phyloP scores from a whole-genome alignment of 2,888 invertebrate genomes.

The Luperina nickerlii region DNA sequence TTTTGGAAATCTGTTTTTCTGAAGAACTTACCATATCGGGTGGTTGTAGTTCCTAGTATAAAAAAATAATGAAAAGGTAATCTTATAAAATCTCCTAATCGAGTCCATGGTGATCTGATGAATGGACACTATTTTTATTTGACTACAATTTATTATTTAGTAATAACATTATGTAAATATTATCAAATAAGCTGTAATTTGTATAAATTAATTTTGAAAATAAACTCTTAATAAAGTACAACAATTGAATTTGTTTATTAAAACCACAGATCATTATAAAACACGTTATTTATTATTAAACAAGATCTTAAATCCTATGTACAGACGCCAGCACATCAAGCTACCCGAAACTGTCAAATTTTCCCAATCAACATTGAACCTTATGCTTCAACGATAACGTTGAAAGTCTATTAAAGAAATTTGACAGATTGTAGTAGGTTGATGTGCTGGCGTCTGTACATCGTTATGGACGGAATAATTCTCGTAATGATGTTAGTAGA shows the following conservation, averaged over 20 bases:
- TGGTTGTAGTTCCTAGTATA: too few species aligned
- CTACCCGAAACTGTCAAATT: too few species aligned
- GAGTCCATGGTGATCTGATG: slow-evolving; percentile 21
- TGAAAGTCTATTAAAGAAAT: too few species aligned
- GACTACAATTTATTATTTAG: slow-evolving; percentile 14
- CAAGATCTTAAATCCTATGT: slow-evolving; percentile 45
- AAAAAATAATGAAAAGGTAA: not conserved
- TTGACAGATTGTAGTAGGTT: too few species aligned
- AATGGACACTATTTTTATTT: slow-evolving; percentile 7
- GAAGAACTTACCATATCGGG: not conserved
- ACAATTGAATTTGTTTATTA: slow-evolving; percentile 16
- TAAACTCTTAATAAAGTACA: slow-evolving; percentile 49
- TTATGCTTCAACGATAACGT: too few species aligned
- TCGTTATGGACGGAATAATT: slow-evolving; percentile 54
- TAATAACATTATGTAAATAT: slow-evolving; percentile 51
- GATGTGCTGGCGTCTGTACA: slow-evolving; percentile 7
- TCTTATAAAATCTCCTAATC: slow-evolving; percentile 3
- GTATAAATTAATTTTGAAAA: slow-evolving; percentile 41
- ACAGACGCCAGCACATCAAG: too few species aligned
- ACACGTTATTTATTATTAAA: slow-evolving; percentile 43
- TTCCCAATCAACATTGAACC: too few species aligned
- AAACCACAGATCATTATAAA: slow-evolving; percentile 34
- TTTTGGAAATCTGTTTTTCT: not conserved
- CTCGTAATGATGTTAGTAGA: not conserved
- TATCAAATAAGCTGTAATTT: slow-evolving; percentile 47